Conservation (phyloP, 1,140 invertebrate genomes). For the Leptopilina clavipes region DNA sequence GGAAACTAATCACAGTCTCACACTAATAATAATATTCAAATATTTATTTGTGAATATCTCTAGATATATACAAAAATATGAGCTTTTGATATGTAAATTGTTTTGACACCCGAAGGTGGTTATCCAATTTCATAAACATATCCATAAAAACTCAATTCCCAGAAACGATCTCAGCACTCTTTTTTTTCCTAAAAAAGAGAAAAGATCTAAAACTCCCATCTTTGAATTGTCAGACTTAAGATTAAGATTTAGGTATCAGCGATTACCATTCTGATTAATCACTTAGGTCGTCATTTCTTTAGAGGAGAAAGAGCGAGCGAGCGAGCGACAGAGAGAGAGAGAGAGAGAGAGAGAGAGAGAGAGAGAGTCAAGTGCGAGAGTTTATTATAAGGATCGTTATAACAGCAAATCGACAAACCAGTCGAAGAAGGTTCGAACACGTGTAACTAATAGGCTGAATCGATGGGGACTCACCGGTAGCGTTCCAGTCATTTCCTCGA, state of each 20-base stretch:
- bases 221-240: neutral
- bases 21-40: neutral
- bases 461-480: constrained; percentile 48
- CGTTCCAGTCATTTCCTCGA: constrained; percentile 60
- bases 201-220: constrained; percentile 27
- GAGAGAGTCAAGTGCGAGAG: constrained; percentile 14
- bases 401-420: constrained; percentile 27
- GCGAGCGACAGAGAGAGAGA: constrained; percentile 19
- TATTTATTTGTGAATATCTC: neutral
- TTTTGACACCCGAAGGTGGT: constrained; percentile 33
- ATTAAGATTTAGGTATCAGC: constrained; percentile 19
- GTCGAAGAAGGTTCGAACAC: constrained; percentile 27
- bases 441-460: constrained; percentile 33
- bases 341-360: constrained; percentile 8
- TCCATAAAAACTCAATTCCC: constrained; percentile 18
- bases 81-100: constrained; percentile 33
- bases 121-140: constrained; percentile 34
- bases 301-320: constrained; percentile 48
- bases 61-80: constrained; percentile 26
- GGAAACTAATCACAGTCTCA: neutral
- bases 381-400: constrained; percentile 34
- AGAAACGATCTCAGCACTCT: constrained; percentile 18
- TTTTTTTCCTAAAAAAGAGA: neutral
- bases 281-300: constrained; percentile 2
- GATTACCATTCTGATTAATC: constrained; percentile 25